A percentile compares a stretch with the other conserved stretches of the same genome.
These are phyloP conservation scores for Phataginus tricuspis DNA, from an alignment of 2,797 vertebrate genomes.

Conservation along the genomic window DNA sequence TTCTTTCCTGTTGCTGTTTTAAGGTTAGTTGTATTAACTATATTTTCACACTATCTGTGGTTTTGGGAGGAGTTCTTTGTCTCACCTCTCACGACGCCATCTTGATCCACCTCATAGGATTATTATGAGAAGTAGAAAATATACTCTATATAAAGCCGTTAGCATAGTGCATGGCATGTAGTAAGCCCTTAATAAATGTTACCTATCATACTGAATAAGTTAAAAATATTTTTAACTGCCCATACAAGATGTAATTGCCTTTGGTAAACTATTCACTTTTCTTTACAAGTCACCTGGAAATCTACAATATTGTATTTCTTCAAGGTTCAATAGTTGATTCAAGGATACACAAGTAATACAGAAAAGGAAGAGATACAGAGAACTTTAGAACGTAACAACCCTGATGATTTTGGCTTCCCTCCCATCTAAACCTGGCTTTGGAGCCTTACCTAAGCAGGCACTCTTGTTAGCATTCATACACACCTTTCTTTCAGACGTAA, in stretches of 20 bases:
- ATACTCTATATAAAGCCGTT: not conserved
- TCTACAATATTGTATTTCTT: not conserved
- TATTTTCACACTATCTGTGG: too few species aligned
- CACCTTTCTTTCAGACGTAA: conserved; percentile 94
- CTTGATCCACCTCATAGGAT: not conserved
- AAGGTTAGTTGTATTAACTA: too few species aligned
- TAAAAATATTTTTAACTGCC: not conserved
- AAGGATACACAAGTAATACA: not conserved
- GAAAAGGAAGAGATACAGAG: not conserved
- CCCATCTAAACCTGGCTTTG: fast-evolving
- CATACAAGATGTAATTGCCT: not conserved
- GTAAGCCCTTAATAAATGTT: not conserved
- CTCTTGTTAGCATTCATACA: not conserved
- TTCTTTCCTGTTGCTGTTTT: too few species aligned
- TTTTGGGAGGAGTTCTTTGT: too few species aligned
- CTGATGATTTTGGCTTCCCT: not conserved
- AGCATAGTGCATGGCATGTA: not conserved
- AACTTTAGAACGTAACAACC: not conserved
- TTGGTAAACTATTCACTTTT: not conserved
- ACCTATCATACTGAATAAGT: not conserved
- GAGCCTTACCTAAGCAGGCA: too few species aligned
- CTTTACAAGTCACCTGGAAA: not conserved
- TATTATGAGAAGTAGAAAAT: not conserved
- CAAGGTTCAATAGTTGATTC: not conserved
- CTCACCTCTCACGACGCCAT: too few species aligned